phyloP scores from a whole-genome alignment of 2,888 invertebrate species.

The Lamellibrachia columna region DNA sequence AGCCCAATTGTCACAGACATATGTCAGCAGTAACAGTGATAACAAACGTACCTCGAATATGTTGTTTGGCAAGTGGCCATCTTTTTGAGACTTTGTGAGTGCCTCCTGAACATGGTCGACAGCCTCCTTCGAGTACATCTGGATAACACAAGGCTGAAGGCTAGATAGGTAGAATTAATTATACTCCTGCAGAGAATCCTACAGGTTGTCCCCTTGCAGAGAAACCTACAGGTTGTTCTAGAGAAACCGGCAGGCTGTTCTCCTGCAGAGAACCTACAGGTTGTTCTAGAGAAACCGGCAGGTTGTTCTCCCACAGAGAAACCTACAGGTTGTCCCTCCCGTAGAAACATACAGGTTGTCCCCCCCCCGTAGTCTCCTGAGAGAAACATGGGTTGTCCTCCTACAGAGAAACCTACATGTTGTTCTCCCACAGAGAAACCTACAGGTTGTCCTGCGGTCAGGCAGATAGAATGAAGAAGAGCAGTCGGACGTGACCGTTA shows the following conservation, averaged over 20 bases:
- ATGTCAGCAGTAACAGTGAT: not conserved
- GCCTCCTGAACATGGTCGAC: constrained; percentile 97
- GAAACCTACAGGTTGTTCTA: not conserved
- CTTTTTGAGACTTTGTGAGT: constrained; percentile 84
- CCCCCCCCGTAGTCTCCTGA: too few relatives aligned
- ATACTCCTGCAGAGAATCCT: too few relatives aligned
- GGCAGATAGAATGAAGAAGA: not conserved
- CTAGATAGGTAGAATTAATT: too few relatives aligned
- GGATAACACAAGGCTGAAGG: constrained; percentile 63
- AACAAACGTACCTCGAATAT: constrained; percentile 85
- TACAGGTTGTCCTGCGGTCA: not conserved
- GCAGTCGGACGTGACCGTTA: not conserved
- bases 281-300: not conserved
- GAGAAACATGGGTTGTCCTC: too few relatives aligned
- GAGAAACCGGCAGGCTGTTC: not conserved
- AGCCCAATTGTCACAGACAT: not conserved
- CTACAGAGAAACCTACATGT: not conserved
- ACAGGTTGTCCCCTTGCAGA: not conserved
- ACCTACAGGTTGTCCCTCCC: not conserved
- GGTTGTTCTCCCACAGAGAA: not conserved
- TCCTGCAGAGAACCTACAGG: not conserved
- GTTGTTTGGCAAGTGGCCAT: constrained; percentile 79
- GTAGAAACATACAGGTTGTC: too few relatives aligned
- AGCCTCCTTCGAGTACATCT: constrained; percentile 98
- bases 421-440: not conserved